Evolutionary conservation across 1,140 invertebrate species (phyloP).

Genomic region (Drosophila mauritiana): DNA sequence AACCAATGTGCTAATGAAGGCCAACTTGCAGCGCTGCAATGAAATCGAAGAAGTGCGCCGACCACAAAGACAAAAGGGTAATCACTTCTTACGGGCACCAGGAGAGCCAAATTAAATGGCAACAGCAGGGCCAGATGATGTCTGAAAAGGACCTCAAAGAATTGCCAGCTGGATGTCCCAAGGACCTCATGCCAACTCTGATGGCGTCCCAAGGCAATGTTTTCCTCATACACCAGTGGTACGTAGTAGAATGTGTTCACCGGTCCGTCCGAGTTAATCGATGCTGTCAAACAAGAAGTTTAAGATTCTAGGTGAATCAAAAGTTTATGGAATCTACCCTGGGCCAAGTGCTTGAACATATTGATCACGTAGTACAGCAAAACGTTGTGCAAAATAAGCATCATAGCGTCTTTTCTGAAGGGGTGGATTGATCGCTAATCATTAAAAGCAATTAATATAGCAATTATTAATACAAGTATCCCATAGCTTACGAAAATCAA

Average conservation of each 20-base stretch:
- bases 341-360: constrained; percentile 60
- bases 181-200: constrained; percentile 39
- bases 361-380: constrained; percentile 59
- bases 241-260: constrained; percentile 63
- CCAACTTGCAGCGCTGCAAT: constrained; percentile 52
- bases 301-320: no score
- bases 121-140: constrained; percentile 60
- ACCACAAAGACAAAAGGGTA: neutral
- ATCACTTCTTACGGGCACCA: constrained; percentile 51
- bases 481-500: constrained; percentile 23
- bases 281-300: constrained; percentile 8
- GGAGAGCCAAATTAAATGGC: constrained; percentile 47
- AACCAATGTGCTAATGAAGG: constrained; percentile 54
- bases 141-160: constrained; percentile 57
- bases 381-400: constrained; percentile 54
- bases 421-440: constrained; percentile 40
- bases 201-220: neutral
- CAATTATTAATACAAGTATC: no score
- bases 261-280: constrained; percentile 43
- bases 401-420: constrained; percentile 47
- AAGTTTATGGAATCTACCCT: constrained; percentile 26
- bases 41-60: neutral
- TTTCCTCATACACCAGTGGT: constrained; percentile 47
- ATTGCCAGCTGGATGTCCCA: constrained; percentile 37
- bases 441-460: neutral